A percentile compares a stretch with the other conserved stretches of the same genome.
phyloP scores from a whole-genome alignment of 2,113 vertebrate species.

The Plotosus lineatus region DNA sequence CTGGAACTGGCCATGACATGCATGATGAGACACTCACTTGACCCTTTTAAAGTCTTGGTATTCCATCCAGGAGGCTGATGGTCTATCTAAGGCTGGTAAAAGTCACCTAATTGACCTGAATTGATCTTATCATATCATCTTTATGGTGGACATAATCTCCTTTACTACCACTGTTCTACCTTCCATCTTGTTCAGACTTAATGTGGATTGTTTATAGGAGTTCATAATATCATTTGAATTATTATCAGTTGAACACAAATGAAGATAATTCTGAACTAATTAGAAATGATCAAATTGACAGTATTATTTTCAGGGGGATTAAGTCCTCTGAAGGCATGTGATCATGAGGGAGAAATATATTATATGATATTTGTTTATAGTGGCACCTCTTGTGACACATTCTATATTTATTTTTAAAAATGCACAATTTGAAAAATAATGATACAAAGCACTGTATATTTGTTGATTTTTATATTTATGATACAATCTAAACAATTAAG shows the following conservation, averaged over 20 bases:
- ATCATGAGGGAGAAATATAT: background rate
- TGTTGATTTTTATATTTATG: too few relatives aligned
- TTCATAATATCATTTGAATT: background rate
- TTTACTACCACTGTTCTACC: background rate
- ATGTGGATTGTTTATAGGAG: background rate
- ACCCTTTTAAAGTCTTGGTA: constrained; percentile 11
- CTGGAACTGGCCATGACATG: background rate
- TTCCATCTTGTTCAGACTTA: background rate
- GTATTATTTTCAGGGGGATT: background rate
- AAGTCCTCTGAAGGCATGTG: background rate
- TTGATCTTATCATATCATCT: constrained; percentile 25
- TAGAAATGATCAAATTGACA: background rate
- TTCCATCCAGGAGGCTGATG: constrained; percentile 6
- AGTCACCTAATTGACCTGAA: constrained; percentile 23
- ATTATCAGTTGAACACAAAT: background rate
- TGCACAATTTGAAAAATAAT: too few relatives aligned
- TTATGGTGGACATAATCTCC: background rate
- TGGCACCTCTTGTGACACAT: background rate
- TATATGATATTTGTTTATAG: background rate
- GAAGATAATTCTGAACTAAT: background rate
- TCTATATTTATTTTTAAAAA: background rate
- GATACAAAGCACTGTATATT: background rate
- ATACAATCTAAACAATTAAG: background rate
- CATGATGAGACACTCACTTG: background rate
- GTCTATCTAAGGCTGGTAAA: constrained; percentile 7